Evolutionary conservation across 2,113 vertebrate species (phyloP).

Genomic region (Gymnogyps californianus): DNA sequence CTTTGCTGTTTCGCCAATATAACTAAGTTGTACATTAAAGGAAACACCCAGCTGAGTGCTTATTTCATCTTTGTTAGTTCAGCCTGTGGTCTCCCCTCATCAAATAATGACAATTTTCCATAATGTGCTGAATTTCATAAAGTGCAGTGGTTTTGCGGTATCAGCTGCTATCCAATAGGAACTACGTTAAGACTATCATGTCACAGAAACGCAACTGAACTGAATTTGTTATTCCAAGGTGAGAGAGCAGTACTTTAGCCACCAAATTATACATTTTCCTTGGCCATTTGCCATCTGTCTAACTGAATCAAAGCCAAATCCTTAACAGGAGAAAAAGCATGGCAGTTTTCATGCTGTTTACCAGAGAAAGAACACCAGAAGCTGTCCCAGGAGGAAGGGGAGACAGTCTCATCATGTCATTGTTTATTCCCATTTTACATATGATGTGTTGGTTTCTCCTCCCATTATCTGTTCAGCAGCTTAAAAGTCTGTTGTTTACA

Average conservation of each 20-base stretch:
- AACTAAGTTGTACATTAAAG: neutral
- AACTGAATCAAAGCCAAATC: neutral
- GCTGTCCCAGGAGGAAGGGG: neutral
- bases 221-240: neutral
- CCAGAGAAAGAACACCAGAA: neutral
- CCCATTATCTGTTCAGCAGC: slow-evolving; percentile 50
- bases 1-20: neutral
- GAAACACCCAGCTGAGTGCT: slow-evolving; percentile 14
- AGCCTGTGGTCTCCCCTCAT: slow-evolving; percentile 3
- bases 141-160: neutral
- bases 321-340: neutral
- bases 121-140: slow-evolving; percentile 21
- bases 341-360: neutral
- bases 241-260: neutral
- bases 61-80: slow-evolving; percentile 19
- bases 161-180: neutral
- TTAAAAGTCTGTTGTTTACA: slow-evolving; percentile 65
- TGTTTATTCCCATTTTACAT: slow-evolving; percentile 51
- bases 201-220: neutral
- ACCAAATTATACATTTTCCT: slow-evolving; percentile 30
- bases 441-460: slow-evolving; percentile 28
- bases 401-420: slow-evolving; percentile 9
- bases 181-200: neutral
- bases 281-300: slow-evolving; percentile 5
- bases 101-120: slow-evolving; percentile 29